Conservation (phyloP, 92 coral and sea anemone genomes). For the Chrysogorgia sp. region DNA sequence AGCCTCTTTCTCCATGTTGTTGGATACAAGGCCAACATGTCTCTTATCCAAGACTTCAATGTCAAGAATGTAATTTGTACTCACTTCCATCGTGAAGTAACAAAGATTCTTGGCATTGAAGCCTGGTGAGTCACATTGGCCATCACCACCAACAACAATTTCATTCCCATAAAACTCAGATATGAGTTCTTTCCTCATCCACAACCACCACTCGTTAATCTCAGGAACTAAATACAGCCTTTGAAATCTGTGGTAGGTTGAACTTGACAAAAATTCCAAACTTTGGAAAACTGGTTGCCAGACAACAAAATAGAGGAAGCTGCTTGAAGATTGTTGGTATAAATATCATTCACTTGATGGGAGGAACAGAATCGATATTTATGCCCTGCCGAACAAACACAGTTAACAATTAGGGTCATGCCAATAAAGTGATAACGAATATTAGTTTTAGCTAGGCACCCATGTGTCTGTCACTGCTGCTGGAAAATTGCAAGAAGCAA, state of each 20-base stretch:
- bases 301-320: conserved; percentile 38
- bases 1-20: no score
- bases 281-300: conserved; percentile 40
- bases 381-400: neutral
- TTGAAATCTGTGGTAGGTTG: conserved; percentile 28
- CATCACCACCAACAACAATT: conserved; percentile 4
- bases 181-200: no score
- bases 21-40: no score
- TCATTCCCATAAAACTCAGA: no score
- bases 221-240: no score
- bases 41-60: no score
- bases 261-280: conserved; percentile 15
- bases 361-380: neutral
- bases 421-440: neutral
- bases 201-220: no score
- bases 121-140: no score
- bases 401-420: neutral
- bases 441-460: conserved; percentile 19
- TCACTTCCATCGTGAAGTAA: no score
- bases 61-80: neutral
- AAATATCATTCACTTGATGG: conserved; percentile 12
- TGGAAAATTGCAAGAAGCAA: conserved; percentile 10
- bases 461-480: conserved; percentile 9
- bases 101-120: no score
- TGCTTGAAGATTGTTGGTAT: conserved; percentile 27